Base-by-base conservation (phyloP, 2,113 vertebrate species). In the Proterorhinus semilunaris region DNA sequence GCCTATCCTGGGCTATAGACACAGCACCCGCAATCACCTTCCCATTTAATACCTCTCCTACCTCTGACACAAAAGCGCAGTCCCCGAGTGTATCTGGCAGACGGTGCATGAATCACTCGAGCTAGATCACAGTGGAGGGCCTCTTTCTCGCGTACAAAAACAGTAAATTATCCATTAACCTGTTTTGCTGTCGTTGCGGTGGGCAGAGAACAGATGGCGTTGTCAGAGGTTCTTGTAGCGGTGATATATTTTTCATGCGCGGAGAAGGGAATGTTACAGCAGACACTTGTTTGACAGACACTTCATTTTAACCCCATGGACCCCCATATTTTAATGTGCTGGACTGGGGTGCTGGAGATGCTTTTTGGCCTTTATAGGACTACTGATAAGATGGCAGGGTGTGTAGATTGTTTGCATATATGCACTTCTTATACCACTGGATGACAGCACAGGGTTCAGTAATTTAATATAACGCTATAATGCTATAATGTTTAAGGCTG, bases 221-320 rank as follows among this genome's bases (percentile, higher is more conserved):
- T 83, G 80, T 83, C 80, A 71, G 70, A 70, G 65, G 75, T 84
- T 78, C 69, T 80, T 68, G 68, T 84, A 62, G 62, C 66, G 7
- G 67, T 74, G 78, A 82, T 87, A 66, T 82, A 86, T 87, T 83
- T 86, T 81, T 76, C 55, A 87, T 80, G 76, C 71, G 51, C 74
- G 77, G 75, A 57, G 66, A 36, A 68, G 54, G 59, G 75, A 58
- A 72, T 2, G 53, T 12, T 49, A 52, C 61, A 62, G 75, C 45
- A 51, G 62, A 27, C 27, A 8, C 63, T 54, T 64, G 36, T 78
- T 69, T 64, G 54, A 52, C 54, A 67, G 66, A 50, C 27, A 36
- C 27, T 47, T 57, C 45, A 8, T 58, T 43, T 67, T 69, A 53
- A 65, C 57, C n/a, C 66, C 49, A 13, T 44, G 62, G 54, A 62